phyloP scores from a whole-genome alignment of 2,797 vertebrate species.

The Cyprinodon diabolis region DNA sequence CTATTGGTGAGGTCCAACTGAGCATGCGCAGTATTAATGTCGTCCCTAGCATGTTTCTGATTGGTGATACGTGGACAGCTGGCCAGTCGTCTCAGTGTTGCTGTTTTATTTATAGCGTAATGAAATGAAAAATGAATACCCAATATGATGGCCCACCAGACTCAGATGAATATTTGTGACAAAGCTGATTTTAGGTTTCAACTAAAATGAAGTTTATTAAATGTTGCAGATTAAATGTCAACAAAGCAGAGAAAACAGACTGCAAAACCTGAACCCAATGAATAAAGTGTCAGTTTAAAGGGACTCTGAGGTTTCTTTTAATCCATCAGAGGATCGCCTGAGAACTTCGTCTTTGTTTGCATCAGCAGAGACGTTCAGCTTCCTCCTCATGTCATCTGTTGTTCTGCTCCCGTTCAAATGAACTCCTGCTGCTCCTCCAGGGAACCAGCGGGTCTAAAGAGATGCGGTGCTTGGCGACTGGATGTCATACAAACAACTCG shows the following conservation, averaged over 20 bases:
- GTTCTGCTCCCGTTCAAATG: slow-evolving; percentile 31
- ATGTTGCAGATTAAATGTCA: background rate
- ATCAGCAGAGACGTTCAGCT: slow-evolving; percentile 52
- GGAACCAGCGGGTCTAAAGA: slow-evolving; percentile 36
- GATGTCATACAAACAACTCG: slow-evolving; percentile 39
- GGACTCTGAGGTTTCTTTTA: background rate
- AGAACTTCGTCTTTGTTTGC: slow-evolving; percentile 50
- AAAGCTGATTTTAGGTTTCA: background rate
- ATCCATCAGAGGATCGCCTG: slow-evolving; percentile 19
- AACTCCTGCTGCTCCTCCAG: slow-evolving; percentile 39
- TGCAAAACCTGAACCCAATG: background rate
- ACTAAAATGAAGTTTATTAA: background rate
- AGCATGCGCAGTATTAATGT: no score
- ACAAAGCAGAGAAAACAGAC: background rate
- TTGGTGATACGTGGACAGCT: no score
- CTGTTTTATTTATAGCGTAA: slow-evolving; percentile 20
- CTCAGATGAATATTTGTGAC: slow-evolving; percentile 13
- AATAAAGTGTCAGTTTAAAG: slow-evolving; percentile 9
- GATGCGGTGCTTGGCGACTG: slow-evolving; percentile 43
- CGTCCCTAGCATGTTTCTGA: no score
- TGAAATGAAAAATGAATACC: slow-evolving; percentile 9
- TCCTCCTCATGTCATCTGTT: slow-evolving; percentile 30
- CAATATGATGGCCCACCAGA: background rate
- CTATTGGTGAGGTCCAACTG: no score
- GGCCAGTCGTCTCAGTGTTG: no score